These are phyloP conservation scores for Atta colombica DNA, from an alignment of 1,140 invertebrate species.

Conservation along the genomic window DNA sequence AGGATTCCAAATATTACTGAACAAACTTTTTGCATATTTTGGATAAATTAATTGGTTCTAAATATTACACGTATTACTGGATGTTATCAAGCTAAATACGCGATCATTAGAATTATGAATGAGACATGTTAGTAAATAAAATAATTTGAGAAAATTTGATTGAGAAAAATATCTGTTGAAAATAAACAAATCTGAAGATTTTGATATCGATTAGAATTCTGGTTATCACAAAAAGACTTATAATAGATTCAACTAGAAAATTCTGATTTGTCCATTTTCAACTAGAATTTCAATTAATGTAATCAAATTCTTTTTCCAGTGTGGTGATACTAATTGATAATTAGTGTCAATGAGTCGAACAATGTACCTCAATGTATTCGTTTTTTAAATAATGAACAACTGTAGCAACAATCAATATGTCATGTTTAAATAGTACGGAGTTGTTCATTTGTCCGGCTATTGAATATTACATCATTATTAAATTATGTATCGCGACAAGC, in stretches of 20 bases:
- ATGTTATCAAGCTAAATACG: background rate
- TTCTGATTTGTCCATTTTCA: no score
- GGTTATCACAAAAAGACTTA: no score
- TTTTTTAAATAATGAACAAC: slow-evolving; percentile 9
- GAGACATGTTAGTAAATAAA: background rate
- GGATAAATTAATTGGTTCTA: background rate
- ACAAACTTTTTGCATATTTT: background rate
- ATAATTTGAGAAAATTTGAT: background rate
- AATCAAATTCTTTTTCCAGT: no score
- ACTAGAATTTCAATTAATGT: no score
- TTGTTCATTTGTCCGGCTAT: background rate
- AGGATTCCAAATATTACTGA: background rate
- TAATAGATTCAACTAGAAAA: no score
- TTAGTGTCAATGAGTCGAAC: background rate
- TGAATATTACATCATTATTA: slow-evolving; percentile 8
- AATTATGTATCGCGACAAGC: slow-evolving; percentile 4
- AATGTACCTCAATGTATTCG: background rate
- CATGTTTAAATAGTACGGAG: background rate
- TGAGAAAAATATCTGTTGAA: no score
- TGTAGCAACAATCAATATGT: background rate
- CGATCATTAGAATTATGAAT: background rate
- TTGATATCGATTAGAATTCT: no score
- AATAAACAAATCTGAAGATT: no score
- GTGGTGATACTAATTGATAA: background rate
- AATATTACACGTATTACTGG: background rate